Evolutionary conservation across 2,888 invertebrate genomes (phyloP).

Genomic region (Dorcus parallelipipedus): DNA sequence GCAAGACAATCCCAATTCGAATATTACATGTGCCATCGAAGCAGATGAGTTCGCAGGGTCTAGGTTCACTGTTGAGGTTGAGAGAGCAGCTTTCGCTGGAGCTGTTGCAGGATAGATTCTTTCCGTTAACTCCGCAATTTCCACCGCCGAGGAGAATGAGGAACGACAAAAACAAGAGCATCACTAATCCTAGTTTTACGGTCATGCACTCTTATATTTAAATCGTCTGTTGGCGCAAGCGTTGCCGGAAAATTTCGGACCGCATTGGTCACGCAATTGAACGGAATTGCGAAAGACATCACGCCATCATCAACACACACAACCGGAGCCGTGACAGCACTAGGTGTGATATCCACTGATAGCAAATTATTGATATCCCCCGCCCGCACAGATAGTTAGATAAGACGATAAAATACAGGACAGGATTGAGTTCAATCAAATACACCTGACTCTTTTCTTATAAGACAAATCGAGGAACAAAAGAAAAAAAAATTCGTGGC

Average conservation of each 20-base stretch:
- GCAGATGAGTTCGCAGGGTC: constrained; percentile 24
- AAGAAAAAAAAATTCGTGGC: not conserved
- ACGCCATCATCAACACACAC: constrained; percentile 18
- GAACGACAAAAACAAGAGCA: constrained; percentile 19
- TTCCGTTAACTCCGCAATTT: too few relatives aligned
- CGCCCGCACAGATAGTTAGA: constrained; percentile 33
- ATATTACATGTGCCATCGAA: constrained; percentile 58
- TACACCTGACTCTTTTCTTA: not conserved
- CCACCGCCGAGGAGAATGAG: constrained; percentile 12
- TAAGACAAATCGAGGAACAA: not conserved
- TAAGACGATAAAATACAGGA: constrained; percentile 9
- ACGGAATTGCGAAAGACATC: constrained; percentile 18
- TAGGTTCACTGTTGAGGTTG: constrained; percentile 9
- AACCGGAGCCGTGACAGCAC: constrained; percentile 23
- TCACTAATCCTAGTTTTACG: constrained; percentile 15
- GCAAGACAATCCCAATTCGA: constrained; percentile 63
- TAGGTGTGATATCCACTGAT: constrained; percentile 29
- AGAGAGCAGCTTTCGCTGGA: too few relatives aligned
- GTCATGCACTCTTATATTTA: constrained; percentile 1
- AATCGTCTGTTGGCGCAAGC: not conserved
- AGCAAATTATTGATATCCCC: constrained; percentile 42
- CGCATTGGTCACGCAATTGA: constrained; percentile 10
- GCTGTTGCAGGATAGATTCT: too few relatives aligned
- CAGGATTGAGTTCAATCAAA: not conserved
- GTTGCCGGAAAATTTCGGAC: constrained; percentile 10